phyloP scores from a whole-genome alignment of 2,797 vertebrate genomes.

The Merluccius polli region DNA sequence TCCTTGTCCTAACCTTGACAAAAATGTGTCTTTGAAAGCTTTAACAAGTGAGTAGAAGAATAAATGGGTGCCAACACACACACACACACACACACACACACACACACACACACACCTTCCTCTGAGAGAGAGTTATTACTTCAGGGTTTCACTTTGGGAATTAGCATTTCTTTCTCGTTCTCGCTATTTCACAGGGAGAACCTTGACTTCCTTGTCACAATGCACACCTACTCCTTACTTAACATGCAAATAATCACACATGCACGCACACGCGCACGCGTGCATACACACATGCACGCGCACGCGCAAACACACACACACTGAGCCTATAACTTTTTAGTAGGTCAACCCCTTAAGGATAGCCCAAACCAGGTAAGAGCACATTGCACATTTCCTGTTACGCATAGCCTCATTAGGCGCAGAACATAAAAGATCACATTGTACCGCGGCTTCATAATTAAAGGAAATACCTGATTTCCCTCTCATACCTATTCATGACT shows the following conservation, averaged over 20 bases:
- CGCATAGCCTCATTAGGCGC: slow-evolving; percentile 65
- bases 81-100: slow-evolving; percentile 8
- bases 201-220: slow-evolving; percentile 46
- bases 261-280: not conserved
- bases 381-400: slow-evolving; percentile 60
- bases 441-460: slow-evolving; percentile 67
- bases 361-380: slow-evolving; percentile 67
- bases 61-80: slow-evolving; percentile 29
- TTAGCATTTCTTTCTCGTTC: slow-evolving; percentile 53
- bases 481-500: slow-evolving; percentile 73
- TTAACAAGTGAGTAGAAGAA: slow-evolving; percentile 51
- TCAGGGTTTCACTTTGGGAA: slow-evolving; percentile 42
- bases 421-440: slow-evolving; percentile 69
- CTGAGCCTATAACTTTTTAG: slow-evolving; percentile 59
- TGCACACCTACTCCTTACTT: slow-evolving; percentile 33
- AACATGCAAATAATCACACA: slow-evolving; percentile 13
- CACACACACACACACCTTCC: slow-evolving; percentile 20
- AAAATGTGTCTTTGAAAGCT: slow-evolving; percentile 34
- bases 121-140: slow-evolving; percentile 57
- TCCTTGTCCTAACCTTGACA: slow-evolving; percentile 54
- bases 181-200: slow-evolving; percentile 48
- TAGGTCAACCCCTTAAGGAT: slow-evolving; percentile 69
- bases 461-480: slow-evolving; percentile 68
- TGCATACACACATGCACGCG: not conserved
- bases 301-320: not conserved